phyloP scores from a whole-genome alignment of 2,113 vertebrate species.

The Lamprotornis superbus region DNA sequence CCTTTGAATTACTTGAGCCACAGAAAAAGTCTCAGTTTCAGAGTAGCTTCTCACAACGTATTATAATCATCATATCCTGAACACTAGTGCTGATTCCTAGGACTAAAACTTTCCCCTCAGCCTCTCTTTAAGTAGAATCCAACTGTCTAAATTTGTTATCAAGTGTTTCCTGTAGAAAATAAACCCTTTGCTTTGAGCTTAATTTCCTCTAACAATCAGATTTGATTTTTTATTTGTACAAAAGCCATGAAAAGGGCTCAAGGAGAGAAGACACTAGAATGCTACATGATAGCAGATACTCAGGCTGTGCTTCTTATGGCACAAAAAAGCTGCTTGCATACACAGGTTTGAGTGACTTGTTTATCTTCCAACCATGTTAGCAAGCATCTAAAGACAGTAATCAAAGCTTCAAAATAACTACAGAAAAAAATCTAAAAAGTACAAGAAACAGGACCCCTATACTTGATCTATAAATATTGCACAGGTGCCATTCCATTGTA shows the following conservation, averaged over 20 bases:
- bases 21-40: neutral
- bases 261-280: neutral
- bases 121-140: neutral
- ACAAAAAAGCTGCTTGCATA: neutral
- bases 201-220: constrained; percentile 33
- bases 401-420: neutral
- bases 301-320: neutral
- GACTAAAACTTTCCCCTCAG: neutral
- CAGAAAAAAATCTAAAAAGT: neutral
- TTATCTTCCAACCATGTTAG: neutral
- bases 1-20: neutral
- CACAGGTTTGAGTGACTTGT: neutral
- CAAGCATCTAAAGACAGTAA: neutral
- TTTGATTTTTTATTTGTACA: constrained; percentile 5
- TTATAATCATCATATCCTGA: neutral
- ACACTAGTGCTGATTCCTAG: constrained; percentile 7
- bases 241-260: neutral
- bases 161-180: constrained; percentile 33
- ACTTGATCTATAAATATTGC: neutral
- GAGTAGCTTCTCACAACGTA: neutral
- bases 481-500: neutral
- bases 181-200: neutral
- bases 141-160: constrained; percentile 15
- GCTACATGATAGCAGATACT: neutral
- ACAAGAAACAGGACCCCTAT: neutral